These are phyloP conservation scores for Drosophila recens DNA, from an alignment of 2,888 invertebrate genomes.

Conservation along the genomic window DNA sequence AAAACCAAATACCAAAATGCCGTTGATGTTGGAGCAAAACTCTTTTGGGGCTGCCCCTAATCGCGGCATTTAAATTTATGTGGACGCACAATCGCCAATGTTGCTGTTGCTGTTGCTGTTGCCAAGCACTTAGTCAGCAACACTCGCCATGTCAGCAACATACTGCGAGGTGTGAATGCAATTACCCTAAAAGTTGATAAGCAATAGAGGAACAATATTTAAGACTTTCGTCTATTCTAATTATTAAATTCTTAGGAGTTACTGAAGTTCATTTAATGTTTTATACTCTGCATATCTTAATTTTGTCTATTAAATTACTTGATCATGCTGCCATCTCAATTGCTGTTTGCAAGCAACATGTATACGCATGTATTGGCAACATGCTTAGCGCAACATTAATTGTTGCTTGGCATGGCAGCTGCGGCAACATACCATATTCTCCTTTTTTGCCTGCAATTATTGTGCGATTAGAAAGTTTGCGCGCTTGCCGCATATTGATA, in stretches of 20 bases:
- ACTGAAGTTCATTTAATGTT: not conserved
- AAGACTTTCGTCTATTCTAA: not conserved
- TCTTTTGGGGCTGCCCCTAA: slow-evolving; percentile 52
- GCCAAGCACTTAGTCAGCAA: slow-evolving; percentile 53
- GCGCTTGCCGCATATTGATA: slow-evolving; percentile 60
- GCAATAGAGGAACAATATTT: not conserved
- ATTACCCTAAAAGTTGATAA: slow-evolving; percentile 25
- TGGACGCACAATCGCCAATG: slow-evolving; percentile 55
- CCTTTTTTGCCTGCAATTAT: slow-evolving; percentile 69
- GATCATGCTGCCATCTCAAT: slow-evolving; percentile 7
- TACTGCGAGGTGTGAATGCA: slow-evolving; percentile 59
- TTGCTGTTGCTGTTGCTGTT: slow-evolving; percentile 25
- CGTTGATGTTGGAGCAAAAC: slow-evolving; percentile 29
- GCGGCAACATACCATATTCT: slow-evolving; percentile 53
- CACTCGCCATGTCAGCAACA: slow-evolving; percentile 44
- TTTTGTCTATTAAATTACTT: not conserved
- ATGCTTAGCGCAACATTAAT: slow-evolving; percentile 51
- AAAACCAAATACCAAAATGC: slow-evolving; percentile 25
- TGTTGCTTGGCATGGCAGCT: slow-evolving; percentile 50
- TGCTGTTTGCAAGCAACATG: not conserved
- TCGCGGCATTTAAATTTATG: slow-evolving; percentile 63
- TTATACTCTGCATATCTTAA: not conserved
- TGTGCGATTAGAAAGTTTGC: slow-evolving; percentile 82
- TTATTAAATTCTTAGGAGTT: not conserved
- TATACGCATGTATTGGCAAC: slow-evolving; percentile 28